These are phyloP conservation scores for Pedetes capensis DNA, from an alignment of 2,113 vertebrate species.

Conservation along the genomic window DNA sequence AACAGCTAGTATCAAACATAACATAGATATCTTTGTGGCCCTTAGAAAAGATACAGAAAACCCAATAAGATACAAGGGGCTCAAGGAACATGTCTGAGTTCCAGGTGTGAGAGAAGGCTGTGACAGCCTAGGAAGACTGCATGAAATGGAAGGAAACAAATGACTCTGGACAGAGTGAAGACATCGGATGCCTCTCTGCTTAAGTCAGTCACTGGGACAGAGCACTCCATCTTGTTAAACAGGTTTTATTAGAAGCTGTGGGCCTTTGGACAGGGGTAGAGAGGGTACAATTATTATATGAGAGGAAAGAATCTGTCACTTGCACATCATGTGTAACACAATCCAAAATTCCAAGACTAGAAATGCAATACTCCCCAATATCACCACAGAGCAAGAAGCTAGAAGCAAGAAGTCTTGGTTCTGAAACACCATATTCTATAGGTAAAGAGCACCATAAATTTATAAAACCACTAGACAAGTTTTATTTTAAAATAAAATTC, in stretches of 20 bases:
- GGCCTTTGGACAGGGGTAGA: no score
- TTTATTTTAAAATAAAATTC: not conserved
- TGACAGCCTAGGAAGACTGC: not conserved
- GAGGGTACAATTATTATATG: not conserved
- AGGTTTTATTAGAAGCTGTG: not conserved
- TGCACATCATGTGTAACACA: not conserved
- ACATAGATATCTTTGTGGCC: not conserved
- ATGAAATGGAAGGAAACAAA: not conserved
- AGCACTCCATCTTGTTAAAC: not conserved
- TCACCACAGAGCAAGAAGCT: not conserved
- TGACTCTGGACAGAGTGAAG: not conserved
- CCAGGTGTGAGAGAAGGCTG: not conserved
- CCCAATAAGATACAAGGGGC: not conserved
- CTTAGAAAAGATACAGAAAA: not conserved
- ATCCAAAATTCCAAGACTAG: not conserved
- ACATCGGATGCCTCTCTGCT: not conserved
- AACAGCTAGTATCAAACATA: slow-evolving; percentile 7
- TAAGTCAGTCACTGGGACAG: not conserved
- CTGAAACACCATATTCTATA: slow-evolving; percentile 19
- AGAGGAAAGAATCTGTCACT: not conserved
- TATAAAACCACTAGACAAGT: not conserved
- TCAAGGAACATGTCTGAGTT: not conserved
- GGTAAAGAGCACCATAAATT: not conserved
- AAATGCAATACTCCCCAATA: not conserved
- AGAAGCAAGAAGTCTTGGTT: not conserved